A percentile compares a stretch with the other conserved stretches of the same genome.
Conservation (phyloP, 2,797 vertebrate species). For the Propithecus deckenii region DNA sequence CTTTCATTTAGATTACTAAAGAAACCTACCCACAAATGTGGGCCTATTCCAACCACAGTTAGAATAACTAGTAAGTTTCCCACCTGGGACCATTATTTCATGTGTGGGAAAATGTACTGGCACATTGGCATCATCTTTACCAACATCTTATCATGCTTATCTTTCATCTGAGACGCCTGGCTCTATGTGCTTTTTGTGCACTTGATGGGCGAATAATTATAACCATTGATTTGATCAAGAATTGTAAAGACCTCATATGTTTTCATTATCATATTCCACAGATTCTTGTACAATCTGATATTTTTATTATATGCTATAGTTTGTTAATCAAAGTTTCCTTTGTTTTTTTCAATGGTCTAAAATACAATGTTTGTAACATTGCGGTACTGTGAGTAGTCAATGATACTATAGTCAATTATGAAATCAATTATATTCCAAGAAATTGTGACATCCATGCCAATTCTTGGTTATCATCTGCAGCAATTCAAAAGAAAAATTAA, state of each 20-base stretch:
- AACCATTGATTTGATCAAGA: neutral
- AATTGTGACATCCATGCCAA: neutral
- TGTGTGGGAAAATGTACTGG: neutral
- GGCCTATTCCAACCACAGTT: neutral
- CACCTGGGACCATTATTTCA: neutral
- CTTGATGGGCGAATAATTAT: neutral
- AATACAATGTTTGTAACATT: neutral
- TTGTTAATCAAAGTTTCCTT: neutral
- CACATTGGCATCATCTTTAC: neutral
- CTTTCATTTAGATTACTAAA: neutral
- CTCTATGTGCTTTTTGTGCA: neutral
- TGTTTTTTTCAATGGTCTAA: neutral
- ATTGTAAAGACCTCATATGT: neutral
- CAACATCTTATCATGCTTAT: conserved; percentile 34
- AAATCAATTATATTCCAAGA: neutral
- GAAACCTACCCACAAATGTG: neutral
- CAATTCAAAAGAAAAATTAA: conserved; percentile 13
- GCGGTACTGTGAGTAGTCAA: neutral
- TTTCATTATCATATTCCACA: neutral
- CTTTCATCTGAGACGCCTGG: conserved; percentile 8
- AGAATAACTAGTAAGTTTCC: neutral
- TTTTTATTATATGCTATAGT: neutral
- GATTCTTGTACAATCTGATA: neutral
- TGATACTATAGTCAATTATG: neutral
- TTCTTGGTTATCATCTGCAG: neutral